A percentile compares a stretch with the other conserved stretches of the same genome.
Evolutionary conservation across 2,888 invertebrate species (phyloP).

Genomic region (Andrena dorsata): DNA sequence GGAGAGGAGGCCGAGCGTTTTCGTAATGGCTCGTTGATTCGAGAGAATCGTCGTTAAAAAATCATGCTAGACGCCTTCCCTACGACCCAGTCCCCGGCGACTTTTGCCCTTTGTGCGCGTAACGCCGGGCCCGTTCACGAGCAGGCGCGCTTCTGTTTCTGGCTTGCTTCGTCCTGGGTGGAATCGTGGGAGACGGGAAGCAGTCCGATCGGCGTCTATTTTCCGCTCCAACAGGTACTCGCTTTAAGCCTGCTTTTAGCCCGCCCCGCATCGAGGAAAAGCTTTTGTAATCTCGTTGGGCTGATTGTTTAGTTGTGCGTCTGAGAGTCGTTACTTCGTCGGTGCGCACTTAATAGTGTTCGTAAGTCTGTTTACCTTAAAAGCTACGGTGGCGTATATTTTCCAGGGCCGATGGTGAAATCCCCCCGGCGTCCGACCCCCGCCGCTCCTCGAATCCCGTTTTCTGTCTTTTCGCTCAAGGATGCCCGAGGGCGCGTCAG

Average conservation of each 20-base stretch:
- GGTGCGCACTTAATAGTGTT: too few species aligned
- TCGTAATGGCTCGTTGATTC: slow-evolving; percentile 82
- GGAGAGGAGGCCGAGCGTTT: slow-evolving; percentile 83
- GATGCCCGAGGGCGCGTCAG: slow-evolving; percentile 70
- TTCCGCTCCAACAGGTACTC: too few species aligned
- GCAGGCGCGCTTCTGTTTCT: neutral
- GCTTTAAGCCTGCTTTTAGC: too few species aligned
- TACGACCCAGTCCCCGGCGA: slow-evolving; percentile 7
- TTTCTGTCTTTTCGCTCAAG: slow-evolving; percentile 41
- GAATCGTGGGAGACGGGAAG: too few species aligned
- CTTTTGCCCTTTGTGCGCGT: slow-evolving; percentile 11
- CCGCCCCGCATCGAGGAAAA: too few species aligned
- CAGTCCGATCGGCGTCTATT: too few species aligned
- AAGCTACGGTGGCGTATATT: neutral
- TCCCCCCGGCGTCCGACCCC: slow-evolving; percentile 16
- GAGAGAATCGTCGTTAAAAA: slow-evolving; percentile 66
- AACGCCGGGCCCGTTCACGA: slow-evolving; percentile 7
- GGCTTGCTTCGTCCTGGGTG: neutral
- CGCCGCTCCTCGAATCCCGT: slow-evolving; percentile 10
- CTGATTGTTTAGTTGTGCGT: too few species aligned
- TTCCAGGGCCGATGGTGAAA: slow-evolving; percentile 5
- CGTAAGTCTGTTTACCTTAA: too few species aligned
- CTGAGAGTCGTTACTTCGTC: too few species aligned
- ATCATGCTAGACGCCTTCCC: slow-evolving; percentile 47
- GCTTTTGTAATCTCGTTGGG: too few species aligned